These are phyloP conservation scores for Rafetus swinhoei DNA, from an alignment of 2,113 vertebrate species.

Conservation along the genomic window DNA sequence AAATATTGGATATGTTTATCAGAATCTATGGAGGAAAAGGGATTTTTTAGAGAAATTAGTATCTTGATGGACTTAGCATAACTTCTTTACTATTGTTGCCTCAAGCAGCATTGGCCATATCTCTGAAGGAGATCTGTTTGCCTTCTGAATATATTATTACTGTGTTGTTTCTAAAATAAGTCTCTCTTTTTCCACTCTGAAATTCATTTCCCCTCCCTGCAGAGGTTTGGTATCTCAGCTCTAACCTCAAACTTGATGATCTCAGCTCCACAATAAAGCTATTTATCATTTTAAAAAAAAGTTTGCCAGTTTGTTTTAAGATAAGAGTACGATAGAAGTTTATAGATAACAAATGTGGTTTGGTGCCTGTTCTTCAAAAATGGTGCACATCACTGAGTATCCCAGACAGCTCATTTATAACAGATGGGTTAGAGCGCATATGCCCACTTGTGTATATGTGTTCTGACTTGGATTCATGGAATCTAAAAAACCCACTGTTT, in stretches of 20 bases:
- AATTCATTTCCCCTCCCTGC: not conserved
- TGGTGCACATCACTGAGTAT: rapidly evolving
- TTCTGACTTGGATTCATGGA: not conserved
- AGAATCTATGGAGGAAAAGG: not conserved
- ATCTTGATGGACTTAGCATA: not conserved
- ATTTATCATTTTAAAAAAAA: not conserved
- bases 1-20: not conserved
- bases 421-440: not conserved
- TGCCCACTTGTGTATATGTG: rapidly evolving
- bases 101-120: rapidly evolving
- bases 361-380: not conserved
- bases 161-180: not conserved
- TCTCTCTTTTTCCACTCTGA: not conserved
- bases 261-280: rapidly evolving
- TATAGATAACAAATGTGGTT: rapidly evolving
- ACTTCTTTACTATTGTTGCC: not conserved
- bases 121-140: not conserved
- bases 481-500: not conserved
- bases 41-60: not conserved
- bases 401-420: not conserved
- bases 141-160: not conserved
- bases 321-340: not conserved
- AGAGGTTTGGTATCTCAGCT: not conserved
- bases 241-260: not conserved
- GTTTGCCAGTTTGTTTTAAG: not conserved